Evolutionary conservation across 2,888 invertebrate genomes (phyloP).

Genomic region (Eremobia ochroleuca): DNA sequence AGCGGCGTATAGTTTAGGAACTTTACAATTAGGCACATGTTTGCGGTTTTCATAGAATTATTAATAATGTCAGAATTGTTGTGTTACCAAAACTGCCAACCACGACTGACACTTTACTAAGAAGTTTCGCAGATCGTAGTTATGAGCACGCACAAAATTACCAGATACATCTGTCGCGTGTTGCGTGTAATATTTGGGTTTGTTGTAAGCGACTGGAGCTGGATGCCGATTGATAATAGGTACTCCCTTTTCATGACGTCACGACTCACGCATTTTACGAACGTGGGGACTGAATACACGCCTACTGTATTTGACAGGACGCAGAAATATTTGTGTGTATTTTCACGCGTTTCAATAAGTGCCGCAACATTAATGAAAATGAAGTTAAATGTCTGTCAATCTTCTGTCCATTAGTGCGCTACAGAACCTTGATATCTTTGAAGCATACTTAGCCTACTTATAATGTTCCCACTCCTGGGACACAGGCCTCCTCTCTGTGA

Average conservation of each 20-base stretch:
- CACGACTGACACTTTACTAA: constrained; percentile 8
- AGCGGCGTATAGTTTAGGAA: neutral
- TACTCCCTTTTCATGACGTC: constrained; percentile 49
- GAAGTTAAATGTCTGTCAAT: neutral
- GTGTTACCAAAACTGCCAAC: neutral
- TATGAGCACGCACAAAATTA: constrained; percentile 17
- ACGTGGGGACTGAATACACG: constrained; percentile 19
- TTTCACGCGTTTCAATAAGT: constrained; percentile 1
- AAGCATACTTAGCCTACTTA: too few species aligned
- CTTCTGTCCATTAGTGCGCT: neutral
- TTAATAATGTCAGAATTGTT: constrained; percentile 1
- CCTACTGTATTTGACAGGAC: constrained; percentile 18
- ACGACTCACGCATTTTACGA: constrained; percentile 30
- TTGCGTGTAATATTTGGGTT: constrained; percentile 14
- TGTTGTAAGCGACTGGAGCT: constrained; percentile 9
- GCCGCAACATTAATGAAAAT: neutral
- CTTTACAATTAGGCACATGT: neutral
- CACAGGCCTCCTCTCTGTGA: too few species aligned
- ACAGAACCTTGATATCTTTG: neutral
- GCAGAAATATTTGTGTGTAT: constrained; percentile 16
- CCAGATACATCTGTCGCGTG: constrained; percentile 25
- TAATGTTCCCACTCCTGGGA: too few species aligned
- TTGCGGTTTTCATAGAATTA: constrained; percentile 27
- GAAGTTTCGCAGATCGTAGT: constrained; percentile 17
- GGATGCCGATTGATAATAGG: constrained; percentile 19